Conservation (phyloP, 1,140 invertebrate genomes). For the Onthophagus taurus region DNA sequence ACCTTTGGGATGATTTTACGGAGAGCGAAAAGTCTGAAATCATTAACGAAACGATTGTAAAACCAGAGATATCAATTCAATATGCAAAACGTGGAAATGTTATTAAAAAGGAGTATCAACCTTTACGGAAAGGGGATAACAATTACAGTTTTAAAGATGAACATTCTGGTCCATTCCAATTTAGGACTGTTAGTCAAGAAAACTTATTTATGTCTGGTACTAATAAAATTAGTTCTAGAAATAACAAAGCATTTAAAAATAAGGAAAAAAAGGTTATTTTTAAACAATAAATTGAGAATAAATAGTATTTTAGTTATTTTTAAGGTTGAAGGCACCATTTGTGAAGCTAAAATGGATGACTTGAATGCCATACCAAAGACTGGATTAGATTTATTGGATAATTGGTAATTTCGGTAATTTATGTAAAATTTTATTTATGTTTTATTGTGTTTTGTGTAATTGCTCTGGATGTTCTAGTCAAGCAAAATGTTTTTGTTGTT, state of each 20-base stretch:
- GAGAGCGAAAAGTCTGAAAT: constrained; percentile 61
- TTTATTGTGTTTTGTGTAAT: too few relatives aligned
- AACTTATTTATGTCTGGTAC: constrained; percentile 41
- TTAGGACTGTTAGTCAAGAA: constrained; percentile 68
- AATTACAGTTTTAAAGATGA: constrained; percentile 56
- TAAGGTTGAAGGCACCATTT: constrained; percentile 37
- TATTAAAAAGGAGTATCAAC: constrained; percentile 38
- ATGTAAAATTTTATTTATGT: too few relatives aligned
- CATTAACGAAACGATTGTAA: constrained; percentile 65
- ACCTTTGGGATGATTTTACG: constrained; percentile 56
- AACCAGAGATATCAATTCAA: constrained; percentile 58
- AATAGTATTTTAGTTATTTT: constrained; percentile 16
- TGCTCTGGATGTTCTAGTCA: too few relatives aligned
- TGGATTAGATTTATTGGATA: constrained; percentile 65
- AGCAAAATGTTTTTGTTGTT: too few relatives aligned
- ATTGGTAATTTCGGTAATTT: constrained; percentile 52
- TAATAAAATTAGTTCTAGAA: constrained; percentile 4
- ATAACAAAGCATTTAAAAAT: constrained; percentile 35
- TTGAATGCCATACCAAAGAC: constrained; percentile 52
- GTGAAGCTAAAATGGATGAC: background rate
- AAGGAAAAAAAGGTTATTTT: constrained; percentile 10
- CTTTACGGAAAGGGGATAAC: constrained; percentile 43
- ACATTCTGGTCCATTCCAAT: constrained; percentile 69
- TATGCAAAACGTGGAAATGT: constrained; percentile 39
- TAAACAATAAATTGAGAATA: constrained; percentile 22